Evolutionary conservation across 2,113 vertebrate species (phyloP).

Genomic region (Melospiza melodia): DNA sequence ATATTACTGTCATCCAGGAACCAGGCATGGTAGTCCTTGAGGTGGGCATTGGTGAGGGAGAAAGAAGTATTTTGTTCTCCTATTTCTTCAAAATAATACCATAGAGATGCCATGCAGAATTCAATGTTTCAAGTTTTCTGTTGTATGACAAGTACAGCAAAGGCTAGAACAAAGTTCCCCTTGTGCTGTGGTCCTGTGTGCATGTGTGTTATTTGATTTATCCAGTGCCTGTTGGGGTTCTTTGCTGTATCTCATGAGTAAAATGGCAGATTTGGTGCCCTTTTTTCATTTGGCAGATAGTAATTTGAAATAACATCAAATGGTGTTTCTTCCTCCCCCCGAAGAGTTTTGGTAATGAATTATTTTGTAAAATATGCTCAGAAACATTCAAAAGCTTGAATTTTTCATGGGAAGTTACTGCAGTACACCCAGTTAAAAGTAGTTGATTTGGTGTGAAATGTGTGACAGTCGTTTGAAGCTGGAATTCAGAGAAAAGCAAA

Average conservation of each 20-base stretch:
- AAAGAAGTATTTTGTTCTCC: neutral
- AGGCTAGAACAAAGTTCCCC: neutral
- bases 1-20: constrained; percentile 90
- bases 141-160: neutral
- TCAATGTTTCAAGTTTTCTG: neutral
- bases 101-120: neutral
- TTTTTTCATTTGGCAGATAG: neutral
- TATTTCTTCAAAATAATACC: neutral
- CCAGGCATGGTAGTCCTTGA: constrained; percentile 91
- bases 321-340: neutral
- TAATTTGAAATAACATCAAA: neutral
- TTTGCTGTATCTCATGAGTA: neutral
- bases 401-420: neutral
- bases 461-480: neutral
- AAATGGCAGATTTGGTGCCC: neutral
- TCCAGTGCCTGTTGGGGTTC: neutral
- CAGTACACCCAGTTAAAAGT: neutral
- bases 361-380: neutral
- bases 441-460: neutral
- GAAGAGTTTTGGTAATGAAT: neutral
- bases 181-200: neutral
- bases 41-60: constrained; percentile 72
- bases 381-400: neutral
- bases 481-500: neutral
- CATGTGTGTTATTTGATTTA: neutral